phyloP scores from a whole-genome alignment of 2,797 vertebrate species.

The Hypotaenidia okinawae region DNA sequence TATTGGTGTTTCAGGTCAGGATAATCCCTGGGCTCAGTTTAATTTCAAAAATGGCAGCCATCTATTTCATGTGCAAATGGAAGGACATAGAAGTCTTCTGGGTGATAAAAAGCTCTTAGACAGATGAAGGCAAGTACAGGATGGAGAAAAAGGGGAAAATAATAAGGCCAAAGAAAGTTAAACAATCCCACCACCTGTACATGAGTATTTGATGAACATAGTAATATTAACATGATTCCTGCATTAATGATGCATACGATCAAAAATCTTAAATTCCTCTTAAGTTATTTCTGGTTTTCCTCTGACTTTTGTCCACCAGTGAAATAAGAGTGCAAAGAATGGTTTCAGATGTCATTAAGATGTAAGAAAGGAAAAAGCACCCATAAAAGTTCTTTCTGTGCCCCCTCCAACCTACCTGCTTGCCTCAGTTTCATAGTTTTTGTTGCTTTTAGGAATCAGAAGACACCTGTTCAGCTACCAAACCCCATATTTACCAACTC shows the following conservation, averaged over 20 bases:
- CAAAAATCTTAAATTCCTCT: background rate
- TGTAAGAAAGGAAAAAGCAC: background rate
- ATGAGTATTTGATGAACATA: background rate
- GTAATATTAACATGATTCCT: background rate
- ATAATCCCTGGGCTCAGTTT: slow-evolving; percentile 25
- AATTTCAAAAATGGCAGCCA: slow-evolving; percentile 50
- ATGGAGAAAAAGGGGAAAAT: background rate
- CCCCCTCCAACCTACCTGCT: accelerated
- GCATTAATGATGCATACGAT: background rate
- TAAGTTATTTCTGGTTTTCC: background rate
- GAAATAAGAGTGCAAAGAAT: background rate
- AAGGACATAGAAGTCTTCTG: background rate
- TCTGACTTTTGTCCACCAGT: background rate
- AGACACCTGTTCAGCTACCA: background rate
- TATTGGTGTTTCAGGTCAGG: slow-evolving; percentile 60
- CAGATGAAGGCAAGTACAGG: background rate
- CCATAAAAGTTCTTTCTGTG: background rate
- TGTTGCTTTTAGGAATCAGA: background rate
- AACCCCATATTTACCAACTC: background rate
- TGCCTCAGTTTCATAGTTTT: background rate
- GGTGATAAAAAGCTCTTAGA: background rate
- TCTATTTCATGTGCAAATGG: slow-evolving; percentile 37
- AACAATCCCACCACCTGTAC: background rate
- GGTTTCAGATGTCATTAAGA: background rate
- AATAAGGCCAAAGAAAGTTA: background rate